Conservation (phyloP, 2,797 vertebrate genomes). For the Apogon talboti region DNA sequence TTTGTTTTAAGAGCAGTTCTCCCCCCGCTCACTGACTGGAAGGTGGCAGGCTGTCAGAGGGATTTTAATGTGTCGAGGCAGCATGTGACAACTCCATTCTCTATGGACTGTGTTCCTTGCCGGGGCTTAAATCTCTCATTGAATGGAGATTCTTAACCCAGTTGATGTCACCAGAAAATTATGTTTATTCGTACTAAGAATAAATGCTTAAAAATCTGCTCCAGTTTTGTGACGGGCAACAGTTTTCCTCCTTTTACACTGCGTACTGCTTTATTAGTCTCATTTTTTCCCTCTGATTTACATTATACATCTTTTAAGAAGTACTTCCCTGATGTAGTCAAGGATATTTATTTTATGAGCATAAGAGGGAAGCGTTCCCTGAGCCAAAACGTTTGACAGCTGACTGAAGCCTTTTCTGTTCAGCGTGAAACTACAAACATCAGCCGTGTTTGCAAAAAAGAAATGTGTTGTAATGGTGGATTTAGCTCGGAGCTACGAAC, state of each 20-base stretch:
- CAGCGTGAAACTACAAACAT: background rate
- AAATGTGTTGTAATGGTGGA: background rate
- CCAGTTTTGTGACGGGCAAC: conserved; percentile 45
- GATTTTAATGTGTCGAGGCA: conserved; percentile 71
- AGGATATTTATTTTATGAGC: conserved; percentile 45
- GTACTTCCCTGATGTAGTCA: conserved; percentile 24
- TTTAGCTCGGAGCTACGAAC: background rate
- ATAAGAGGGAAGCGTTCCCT: conserved; percentile 20
- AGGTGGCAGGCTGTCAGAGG: conserved; percentile 70
- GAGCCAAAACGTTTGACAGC: conserved; percentile 36
- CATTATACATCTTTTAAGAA: conserved; percentile 52
- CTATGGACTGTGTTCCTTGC: conserved; percentile 61
- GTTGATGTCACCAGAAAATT: conserved; percentile 71
- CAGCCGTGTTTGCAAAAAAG: background rate
- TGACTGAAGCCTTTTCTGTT: conserved; percentile 16
- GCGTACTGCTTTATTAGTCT: conserved; percentile 29
- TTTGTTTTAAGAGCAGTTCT: conserved; percentile 35
- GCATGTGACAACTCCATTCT: conserved; percentile 78
- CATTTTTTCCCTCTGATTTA: conserved; percentile 37
- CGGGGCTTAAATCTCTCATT: conserved; percentile 69
- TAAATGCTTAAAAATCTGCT: conserved; percentile 62
- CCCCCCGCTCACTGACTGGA: conserved; percentile 50
- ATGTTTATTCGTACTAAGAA: conserved; percentile 76
- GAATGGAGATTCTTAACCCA: conserved; percentile 68
- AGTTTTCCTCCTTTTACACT: conserved; percentile 37